Conservation (phyloP, 2,888 invertebrate genomes). For the Heliconius ismenius region DNA sequence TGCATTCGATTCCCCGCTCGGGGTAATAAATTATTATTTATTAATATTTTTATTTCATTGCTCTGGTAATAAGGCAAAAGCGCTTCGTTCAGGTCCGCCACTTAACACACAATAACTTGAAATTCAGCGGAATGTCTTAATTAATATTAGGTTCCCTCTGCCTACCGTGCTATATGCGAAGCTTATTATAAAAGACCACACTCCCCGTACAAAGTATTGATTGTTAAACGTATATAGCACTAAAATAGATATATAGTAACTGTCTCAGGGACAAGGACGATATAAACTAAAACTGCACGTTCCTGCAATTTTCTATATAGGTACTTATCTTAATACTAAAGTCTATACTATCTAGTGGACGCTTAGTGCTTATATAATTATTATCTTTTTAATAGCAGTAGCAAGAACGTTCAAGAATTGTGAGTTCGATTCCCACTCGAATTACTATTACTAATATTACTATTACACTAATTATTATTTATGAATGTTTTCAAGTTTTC, state of each 20-base stretch:
- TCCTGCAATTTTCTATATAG: slow-evolving; percentile 14
- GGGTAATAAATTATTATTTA: neutral
- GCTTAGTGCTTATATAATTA: neutral
- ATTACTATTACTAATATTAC: too few relatives aligned
- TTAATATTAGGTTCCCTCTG: too few relatives aligned
- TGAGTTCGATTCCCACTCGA: too few relatives aligned
- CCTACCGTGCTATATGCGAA: too few relatives aligned
- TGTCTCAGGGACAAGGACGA: slow-evolving; percentile 11
- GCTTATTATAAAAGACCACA: neutral
- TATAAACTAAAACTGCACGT: slow-evolving; percentile 8
- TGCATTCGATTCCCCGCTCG: too few relatives aligned
- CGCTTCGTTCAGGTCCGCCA: too few relatives aligned
- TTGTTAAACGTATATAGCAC: neutral
- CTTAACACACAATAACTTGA: too few relatives aligned
- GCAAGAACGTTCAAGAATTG: neutral
- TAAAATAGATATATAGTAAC: slow-evolving; percentile 11
- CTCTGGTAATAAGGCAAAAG: too few relatives aligned
- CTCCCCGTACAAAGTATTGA: slow-evolving; percentile 7
- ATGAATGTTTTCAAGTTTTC: too few relatives aligned
- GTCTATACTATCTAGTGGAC: neutral
- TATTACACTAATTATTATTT: too few relatives aligned
- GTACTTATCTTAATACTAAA: neutral
- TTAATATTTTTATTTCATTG: neutral
- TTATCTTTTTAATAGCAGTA: neutral
- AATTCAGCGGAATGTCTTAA: too few relatives aligned